These are phyloP conservation scores for Semotilus atromaculatus DNA, from an alignment of 2,797 vertebrate species.

Conservation along the genomic window DNA sequence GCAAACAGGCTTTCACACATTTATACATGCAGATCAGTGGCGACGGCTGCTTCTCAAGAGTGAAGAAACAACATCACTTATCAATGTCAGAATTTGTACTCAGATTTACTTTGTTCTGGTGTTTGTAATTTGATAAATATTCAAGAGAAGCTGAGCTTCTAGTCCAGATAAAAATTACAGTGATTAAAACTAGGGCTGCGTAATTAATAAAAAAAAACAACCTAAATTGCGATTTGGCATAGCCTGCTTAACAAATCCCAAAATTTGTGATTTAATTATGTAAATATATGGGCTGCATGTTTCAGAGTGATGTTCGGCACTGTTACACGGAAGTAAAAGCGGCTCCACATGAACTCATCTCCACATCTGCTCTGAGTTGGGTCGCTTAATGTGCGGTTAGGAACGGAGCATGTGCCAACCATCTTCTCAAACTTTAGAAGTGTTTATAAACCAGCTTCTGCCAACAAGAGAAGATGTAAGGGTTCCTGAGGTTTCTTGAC, in stretches of 20 bases:
- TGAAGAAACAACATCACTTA: conserved; percentile 10
- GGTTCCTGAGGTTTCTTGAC: neutral
- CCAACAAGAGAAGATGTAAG: neutral
- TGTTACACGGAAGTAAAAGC: too few species aligned
- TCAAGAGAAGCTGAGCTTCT: neutral
- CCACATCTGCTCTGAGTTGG: neutral
- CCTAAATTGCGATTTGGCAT: neutral
- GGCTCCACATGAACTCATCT: neutral
- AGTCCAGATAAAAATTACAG: neutral
- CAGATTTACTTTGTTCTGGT: neutral
- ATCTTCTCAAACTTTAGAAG: neutral
- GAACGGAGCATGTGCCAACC: neutral
- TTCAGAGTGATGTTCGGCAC: neutral
- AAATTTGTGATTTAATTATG: neutral
- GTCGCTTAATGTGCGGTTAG: neutral
- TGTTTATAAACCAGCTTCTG: neutral
- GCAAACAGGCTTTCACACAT: conserved; percentile 32
- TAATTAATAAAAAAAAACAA: neutral
- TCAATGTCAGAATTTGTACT: neutral
- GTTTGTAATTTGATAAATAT: neutral
- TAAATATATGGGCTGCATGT: neutral
- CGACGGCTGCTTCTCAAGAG: neutral
- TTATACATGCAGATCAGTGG: conserved; percentile 26
- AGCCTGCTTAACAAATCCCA: neutral
- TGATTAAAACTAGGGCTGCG: neutral